Base-by-base conservation (phyloP, 2,797 vertebrate genomes). In the Muscicapa striata region DNA sequence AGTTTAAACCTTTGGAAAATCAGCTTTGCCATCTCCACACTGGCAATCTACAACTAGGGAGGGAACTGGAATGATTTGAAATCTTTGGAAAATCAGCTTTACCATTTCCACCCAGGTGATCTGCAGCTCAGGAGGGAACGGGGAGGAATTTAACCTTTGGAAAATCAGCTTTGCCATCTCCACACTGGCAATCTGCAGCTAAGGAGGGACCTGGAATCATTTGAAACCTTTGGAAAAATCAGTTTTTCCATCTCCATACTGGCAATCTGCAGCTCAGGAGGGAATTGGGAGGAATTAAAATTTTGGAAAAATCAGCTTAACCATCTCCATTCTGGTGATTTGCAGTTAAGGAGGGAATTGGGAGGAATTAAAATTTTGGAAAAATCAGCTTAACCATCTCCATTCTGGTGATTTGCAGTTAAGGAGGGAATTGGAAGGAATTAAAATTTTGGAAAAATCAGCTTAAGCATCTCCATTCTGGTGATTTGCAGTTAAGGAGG, bases 291-390 rank as follows among this genome's bases (percentile, higher is more conserved):
- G 43, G 61, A 23, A 43, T 1, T 9, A 32, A 18, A 10, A 13
- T 36, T 20, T 20, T 48, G 27, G 11, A 45, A 23, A 66, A 84
- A 62, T 4, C 5, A 19, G 3, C 3, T 98, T 98, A 94, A 99
- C 99, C 99, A 99, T 99, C 94, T 99, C 99, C 10, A 99, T 98
- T 0, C 98, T 98, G 1, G 98, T 98, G 4, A 99, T 98, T 97
- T 99, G 99, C 10, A 99, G 98, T 90, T 99, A 3, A 15, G 19
- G 64, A 41, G 3, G 36, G 34, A 30, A 51, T 36, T 36, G 36
- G 36, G 36, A 36, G 36, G 36, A 23, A 43, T 1, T 9, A 32
- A 18, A 10, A 13, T 36, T 20, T 36, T 36, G 11, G 11, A 40
- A 23, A 66, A 84, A 62, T 4, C 36, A 36, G 36, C 36, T 36